phyloP scores from a whole-genome alignment of 2,888 invertebrate species.

The Acleris emargana region DNA sequence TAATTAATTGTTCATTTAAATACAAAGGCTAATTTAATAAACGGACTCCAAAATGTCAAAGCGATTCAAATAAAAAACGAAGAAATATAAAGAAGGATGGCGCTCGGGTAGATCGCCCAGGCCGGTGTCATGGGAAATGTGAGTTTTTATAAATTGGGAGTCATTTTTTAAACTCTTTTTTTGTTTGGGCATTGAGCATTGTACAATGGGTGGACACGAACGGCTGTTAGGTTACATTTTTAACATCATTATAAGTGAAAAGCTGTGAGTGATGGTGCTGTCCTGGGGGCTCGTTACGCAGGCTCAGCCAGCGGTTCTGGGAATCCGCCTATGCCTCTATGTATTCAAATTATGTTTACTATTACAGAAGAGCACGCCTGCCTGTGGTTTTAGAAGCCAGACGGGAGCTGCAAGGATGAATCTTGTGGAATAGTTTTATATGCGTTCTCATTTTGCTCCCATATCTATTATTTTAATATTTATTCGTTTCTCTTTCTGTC shows the following conservation, averaged over 20 bases:
- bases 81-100: conserved; percentile 73
- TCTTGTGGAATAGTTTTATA: too few species aligned
- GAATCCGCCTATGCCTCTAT: conserved; percentile 22
- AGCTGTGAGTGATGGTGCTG: conserved; percentile 72
- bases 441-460: too few species aligned
- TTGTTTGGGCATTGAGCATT: conserved; percentile 69
- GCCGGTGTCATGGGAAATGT: conserved; percentile 78
- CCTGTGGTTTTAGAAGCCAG: background rate
- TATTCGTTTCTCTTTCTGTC: too few species aligned
- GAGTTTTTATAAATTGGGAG: conserved; percentile 80
- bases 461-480: too few species aligned
- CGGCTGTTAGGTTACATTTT: conserved; percentile 80
- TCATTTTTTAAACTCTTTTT: conserved; percentile 75
- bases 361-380: background rate
- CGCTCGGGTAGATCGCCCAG: conserved; percentile 68
- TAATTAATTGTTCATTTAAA: conserved; percentile 81
- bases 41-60: conserved; percentile 80
- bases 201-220: conserved; percentile 82
- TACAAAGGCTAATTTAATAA: conserved; percentile 84
- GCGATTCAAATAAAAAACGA: conserved; percentile 74
- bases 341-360: conserved; percentile 18
- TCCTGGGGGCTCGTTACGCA: conserved; percentile 48
- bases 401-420: too few species aligned
- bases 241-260: conserved; percentile 83
- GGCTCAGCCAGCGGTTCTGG: conserved; percentile 34